phyloP scores from a whole-genome alignment of 64 coral and sea anemone species.

The Stichodactyla helianthus region DNA sequence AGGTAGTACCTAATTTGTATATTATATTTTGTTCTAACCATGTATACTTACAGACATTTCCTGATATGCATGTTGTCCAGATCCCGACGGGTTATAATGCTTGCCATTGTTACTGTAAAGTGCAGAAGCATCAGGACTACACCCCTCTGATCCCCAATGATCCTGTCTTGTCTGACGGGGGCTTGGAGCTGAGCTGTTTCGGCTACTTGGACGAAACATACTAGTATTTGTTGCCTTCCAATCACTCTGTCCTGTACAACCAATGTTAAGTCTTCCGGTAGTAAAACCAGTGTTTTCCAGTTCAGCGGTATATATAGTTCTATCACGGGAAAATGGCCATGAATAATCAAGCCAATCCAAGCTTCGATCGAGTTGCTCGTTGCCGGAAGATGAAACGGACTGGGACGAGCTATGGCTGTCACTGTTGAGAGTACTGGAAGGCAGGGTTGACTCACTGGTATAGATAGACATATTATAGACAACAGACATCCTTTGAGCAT shows the following conservation, averaged over 20 bases:
- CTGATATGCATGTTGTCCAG: slow-evolving; percentile 25
- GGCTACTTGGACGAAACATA: neutral
- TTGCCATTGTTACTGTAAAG: slow-evolving; percentile 26
- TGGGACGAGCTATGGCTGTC: neutral
- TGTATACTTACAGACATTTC: neutral
- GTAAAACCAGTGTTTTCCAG: neutral
- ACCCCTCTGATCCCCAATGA: neutral
- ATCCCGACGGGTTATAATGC: slow-evolving; percentile 53
- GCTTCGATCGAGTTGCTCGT: neutral
- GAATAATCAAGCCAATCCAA: neutral
- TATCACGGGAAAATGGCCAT: neutral
- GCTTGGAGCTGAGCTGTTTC: neutral
- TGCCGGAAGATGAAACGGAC: neutral
- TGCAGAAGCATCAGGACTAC: slow-evolving; percentile 34
- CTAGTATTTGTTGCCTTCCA: neutral
- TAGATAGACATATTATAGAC: neutral
- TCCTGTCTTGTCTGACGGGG: neutral
- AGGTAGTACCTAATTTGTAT: no score
- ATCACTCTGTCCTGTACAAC: neutral
- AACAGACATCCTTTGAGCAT: neutral
- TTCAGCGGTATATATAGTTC: neutral
- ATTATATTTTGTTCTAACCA: neutral
- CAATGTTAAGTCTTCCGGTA: no score
- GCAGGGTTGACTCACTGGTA: neutral
- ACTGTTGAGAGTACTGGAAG: neutral